Evolutionary conservation across 1,140 invertebrate species (phyloP).

Genomic region (Notospermus geniculatus): DNA sequence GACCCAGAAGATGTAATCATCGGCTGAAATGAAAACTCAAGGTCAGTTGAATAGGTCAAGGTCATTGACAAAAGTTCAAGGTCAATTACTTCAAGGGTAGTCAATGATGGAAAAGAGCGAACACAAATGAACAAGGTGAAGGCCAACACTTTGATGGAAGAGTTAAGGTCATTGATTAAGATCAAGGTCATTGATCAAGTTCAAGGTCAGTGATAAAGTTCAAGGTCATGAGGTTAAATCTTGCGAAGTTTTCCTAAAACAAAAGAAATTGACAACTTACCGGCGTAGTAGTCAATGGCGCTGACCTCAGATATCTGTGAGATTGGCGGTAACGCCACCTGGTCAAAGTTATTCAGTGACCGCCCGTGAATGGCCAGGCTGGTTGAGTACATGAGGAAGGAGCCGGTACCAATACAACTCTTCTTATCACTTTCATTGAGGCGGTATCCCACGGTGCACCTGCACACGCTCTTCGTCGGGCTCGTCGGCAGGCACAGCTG

Average conservation of each 20-base stretch:
- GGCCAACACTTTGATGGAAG: too few relatives aligned
- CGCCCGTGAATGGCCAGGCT: constrained; percentile 75
- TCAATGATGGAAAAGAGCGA: too few relatives aligned
- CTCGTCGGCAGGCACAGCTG: constrained; percentile 76
- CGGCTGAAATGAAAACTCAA: constrained; percentile 50
- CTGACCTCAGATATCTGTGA: constrained; percentile 73
- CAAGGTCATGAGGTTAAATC: too few relatives aligned
- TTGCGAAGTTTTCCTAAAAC: too few relatives aligned
- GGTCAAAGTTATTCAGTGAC: constrained; percentile 57
- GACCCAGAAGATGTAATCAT: constrained; percentile 76
- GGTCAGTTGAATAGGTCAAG: too few relatives aligned
- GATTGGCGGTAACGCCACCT: constrained; percentile 70
- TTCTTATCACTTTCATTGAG: constrained; percentile 59
- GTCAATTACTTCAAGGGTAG: too few relatives aligned
- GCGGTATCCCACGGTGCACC: constrained; percentile 73
- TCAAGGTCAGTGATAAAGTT: too few relatives aligned
- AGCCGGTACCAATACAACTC: constrained; percentile 61
- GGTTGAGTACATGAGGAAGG: constrained; percentile 75
- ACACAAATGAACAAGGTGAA: too few relatives aligned
- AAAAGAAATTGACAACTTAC: constrained; percentile 47
- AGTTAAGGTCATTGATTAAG: too few relatives aligned
- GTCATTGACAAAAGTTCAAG: too few relatives aligned
- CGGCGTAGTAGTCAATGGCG: constrained; percentile 73
- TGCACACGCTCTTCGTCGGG: constrained; percentile 62
- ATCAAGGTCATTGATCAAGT: too few relatives aligned